These are phyloP conservation scores for Antennarius maculatus DNA, from an alignment of 2,797 vertebrate genomes.

Conservation along the genomic window DNA sequence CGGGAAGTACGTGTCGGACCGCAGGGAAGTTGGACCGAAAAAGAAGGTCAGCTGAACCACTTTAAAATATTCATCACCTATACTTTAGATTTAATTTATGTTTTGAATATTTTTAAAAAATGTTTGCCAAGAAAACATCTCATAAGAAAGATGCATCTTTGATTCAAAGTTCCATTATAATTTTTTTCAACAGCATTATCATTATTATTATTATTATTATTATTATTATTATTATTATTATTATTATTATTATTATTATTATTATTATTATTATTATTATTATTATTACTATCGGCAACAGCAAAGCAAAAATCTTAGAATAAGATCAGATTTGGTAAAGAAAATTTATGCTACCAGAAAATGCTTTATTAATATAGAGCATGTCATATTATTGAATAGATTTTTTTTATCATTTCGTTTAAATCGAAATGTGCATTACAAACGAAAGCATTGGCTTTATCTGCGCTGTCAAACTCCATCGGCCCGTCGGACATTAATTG, in stretches of 20 bases:
- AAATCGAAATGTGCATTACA: background rate
- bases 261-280: too few species aligned
- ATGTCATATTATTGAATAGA: background rate
- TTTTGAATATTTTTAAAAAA: too few species aligned
- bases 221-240: background rate
- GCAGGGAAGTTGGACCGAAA: constrained; percentile 92
- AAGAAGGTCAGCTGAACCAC: constrained; percentile 87
- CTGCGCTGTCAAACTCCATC: constrained; percentile 74
- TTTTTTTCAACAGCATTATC: background rate
- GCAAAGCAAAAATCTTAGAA: too few species aligned
- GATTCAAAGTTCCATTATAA: background rate
- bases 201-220: background rate
- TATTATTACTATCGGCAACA: too few species aligned
- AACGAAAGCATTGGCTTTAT: constrained; percentile 20
- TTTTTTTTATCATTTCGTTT: background rate
- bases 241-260: background rate
- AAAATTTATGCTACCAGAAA: background rate
- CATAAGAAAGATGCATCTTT: background rate
- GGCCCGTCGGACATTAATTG: constrained; percentile 71
- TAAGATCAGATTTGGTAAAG: too few species aligned
- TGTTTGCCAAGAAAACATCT: too few species aligned
- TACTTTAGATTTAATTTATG: background rate
- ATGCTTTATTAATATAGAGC: background rate
- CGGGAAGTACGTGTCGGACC: constrained; percentile 96
- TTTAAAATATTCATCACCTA: background rate